Base-by-base conservation (phyloP, 53 echinoderm and acorn worm species). In the Hippasteria phrygiana region DNA sequence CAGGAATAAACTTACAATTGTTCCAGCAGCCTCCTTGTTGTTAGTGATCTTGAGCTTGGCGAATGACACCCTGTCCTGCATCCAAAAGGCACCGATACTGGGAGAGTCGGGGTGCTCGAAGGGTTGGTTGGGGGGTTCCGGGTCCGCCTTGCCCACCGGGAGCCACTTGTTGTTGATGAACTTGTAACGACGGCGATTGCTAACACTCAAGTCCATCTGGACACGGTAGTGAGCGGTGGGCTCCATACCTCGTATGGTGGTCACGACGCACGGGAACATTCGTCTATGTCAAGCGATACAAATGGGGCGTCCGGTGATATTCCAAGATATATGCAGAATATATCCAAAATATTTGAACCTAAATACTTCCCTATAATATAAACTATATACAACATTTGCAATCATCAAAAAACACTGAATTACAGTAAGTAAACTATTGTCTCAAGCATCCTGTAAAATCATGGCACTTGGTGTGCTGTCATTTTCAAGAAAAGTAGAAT, bases 11-110 rank as follows among this genome's bases (percentile, higher is more conserved):
- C 95, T 95, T 90, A 95, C 97, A 47, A 92, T 93, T 10, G 39
- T 75, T 5, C 65, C 88, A 20, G 76, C 80, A 26, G 81, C 88
- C 12, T 95, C 93, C 67, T 93, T 88, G 71, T 93, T 97, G 80
- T 97, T 97, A 46, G 97, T 95, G 70, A 97, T 97, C 87, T 97
- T 97, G 43, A 97, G 76, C 77, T 97, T 97, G 0, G 93, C 90
- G 67, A 97, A 97, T 17, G 91, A 88, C 32, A 93, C 66, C 45
- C 71, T 77, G 38, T 89, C 76, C 24, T 90, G 77, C 95, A 95
- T 93, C 97, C 97, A 97, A 55, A 88, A 90, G 24, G 88, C 88
- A 13, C 97, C 97, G 6, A 48, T 26, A 43, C 88, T 93, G 5
- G 97, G 97, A 24, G 97, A 97, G 28, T 90, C 88, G 3, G 92